Evolutionary conservation across 1,140 invertebrate species (phyloP).

Genomic region (Heliconius congener): DNA sequence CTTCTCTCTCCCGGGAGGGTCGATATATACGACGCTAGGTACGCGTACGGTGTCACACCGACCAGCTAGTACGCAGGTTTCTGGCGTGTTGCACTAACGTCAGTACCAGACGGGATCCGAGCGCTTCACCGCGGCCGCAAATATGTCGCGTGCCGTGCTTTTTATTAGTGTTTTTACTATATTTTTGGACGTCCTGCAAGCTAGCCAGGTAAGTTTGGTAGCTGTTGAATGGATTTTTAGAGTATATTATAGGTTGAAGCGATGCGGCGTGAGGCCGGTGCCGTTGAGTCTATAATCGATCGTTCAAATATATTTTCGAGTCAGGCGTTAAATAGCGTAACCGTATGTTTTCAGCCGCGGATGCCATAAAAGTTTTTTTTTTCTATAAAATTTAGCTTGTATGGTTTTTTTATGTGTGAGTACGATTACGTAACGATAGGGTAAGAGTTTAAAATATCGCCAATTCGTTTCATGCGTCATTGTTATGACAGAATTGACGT

Average conservation of each 20-base stretch:
- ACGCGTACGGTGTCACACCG: constrained; percentile 70
- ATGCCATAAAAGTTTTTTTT: constrained; percentile 71
- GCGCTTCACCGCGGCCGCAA: constrained; percentile 70
- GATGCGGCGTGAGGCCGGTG: constrained; percentile 46
- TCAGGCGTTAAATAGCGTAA: constrained; percentile 63
- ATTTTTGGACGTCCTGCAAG: constrained; percentile 76
- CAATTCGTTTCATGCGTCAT: not conserved
- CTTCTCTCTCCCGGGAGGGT: constrained; percentile 69
- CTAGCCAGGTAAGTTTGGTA: constrained; percentile 70
- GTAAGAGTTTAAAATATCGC: constrained; percentile 16
- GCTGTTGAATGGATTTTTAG: constrained; percentile 40
- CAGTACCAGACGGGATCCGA: constrained; percentile 54
- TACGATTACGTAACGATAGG: constrained; percentile 54
- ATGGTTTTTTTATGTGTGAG: constrained; percentile 42
- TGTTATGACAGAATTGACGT: not conserved
- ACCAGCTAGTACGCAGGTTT: constrained; percentile 74
- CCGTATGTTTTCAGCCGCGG: constrained; percentile 61
- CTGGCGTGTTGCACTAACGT: constrained; percentile 69
- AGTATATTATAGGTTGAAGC: constrained; percentile 17
- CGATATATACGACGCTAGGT: constrained; percentile 80
- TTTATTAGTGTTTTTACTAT: constrained; percentile 79
- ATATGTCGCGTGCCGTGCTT: constrained; percentile 77
- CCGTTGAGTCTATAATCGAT: constrained; percentile 75
- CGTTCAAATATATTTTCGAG: constrained; percentile 70
- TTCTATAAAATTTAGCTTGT: constrained; percentile 40